phyloP scores from a whole-genome alignment of 1,140 invertebrate species.

The Potamilus streckersoni region DNA sequence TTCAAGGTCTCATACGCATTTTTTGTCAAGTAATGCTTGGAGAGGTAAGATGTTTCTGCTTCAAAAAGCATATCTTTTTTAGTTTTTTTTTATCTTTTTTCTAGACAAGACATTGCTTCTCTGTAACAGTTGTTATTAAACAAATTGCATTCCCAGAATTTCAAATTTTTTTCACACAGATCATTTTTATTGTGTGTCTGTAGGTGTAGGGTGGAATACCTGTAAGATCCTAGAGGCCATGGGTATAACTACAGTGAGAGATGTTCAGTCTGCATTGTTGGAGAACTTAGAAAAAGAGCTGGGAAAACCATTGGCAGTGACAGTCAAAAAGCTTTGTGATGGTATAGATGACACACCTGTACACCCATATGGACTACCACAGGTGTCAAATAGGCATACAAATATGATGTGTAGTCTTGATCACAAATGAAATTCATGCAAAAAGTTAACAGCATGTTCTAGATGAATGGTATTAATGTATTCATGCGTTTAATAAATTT shows the following conservation, averaged over 20 bases:
- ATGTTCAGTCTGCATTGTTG: constrained; percentile 39
- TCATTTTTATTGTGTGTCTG: not conserved
- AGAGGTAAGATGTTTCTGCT: no score
- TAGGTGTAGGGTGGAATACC: constrained; percentile 50
- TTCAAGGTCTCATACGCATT: no score
- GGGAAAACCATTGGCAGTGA: constrained; percentile 28
- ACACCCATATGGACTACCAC: constrained; percentile 44
- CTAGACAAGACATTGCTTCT: no score
- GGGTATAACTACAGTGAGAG: constrained; percentile 39
- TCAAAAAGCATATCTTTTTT: no score
- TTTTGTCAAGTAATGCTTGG: no score
- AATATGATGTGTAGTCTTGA: not conserved
- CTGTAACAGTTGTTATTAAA: no score
- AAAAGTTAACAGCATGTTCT: not conserved
- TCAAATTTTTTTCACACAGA: no score
- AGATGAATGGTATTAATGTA: not conserved
- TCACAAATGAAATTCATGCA: not conserved
- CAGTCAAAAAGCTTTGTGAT: constrained; percentile 40
- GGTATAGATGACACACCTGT: constrained; percentile 53
- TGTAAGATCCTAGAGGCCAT: constrained; percentile 38
- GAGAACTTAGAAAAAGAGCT: constrained; percentile 39
- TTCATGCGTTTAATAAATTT: not conserved
- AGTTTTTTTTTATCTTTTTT: no score
- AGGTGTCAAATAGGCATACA: constrained; percentile 33
- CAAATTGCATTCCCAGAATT: no score